A percentile compares a stretch with the other conserved stretches of the same genome.
Conservation (phyloP, 2,888 invertebrate genomes). For the Drosophila prolongata region DNA sequence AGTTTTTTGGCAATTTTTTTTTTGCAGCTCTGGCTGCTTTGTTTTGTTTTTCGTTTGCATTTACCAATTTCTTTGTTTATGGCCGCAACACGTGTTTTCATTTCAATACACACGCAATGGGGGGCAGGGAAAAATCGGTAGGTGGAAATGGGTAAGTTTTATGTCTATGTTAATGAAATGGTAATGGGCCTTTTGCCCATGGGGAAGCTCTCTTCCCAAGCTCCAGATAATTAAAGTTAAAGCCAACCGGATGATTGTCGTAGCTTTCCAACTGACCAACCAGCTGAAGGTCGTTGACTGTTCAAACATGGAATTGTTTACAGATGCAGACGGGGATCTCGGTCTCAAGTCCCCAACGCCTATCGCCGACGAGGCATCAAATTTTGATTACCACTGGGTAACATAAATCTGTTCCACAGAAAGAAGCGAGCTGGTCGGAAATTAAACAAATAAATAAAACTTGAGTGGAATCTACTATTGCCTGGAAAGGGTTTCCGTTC, state of each 20-base stretch:
- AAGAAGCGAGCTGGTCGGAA: conserved; percentile 17
- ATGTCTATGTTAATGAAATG: conserved; percentile 78
- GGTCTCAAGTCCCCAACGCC: conserved; percentile 12
- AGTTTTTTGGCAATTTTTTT: conserved; percentile 48
- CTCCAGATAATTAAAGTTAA: conserved; percentile 42
- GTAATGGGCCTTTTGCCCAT: conserved; percentile 56
- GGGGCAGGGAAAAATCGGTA: conserved; percentile 11
- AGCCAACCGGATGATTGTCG: conserved; percentile 24
- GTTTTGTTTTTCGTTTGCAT: conserved; percentile 31
- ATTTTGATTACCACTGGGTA: conserved; percentile 40
- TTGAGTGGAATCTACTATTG: conserved; percentile 19
- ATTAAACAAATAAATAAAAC: conserved; percentile 43
- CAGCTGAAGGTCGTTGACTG: conserved; percentile 38
- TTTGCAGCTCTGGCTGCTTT: conserved; percentile 23
- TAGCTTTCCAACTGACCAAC: conserved; percentile 12
- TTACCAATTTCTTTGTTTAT: conserved; percentile 77
- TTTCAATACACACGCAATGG: conserved; percentile 53
- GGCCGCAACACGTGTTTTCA: conserved; percentile 76
- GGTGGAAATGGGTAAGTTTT: conserved; percentile 46
- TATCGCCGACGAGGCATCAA: conserved; percentile 36
- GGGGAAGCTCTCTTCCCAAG: conserved; percentile 17
- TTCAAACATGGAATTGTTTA: conserved; percentile 20
- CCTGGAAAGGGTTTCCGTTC: conserved; percentile 6
- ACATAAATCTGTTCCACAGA: conserved; percentile 27
- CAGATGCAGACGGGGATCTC: conserved; percentile 20